Conservation (phyloP, 92 coral and sea anemone genomes). For the Palythoa grandis region DNA sequence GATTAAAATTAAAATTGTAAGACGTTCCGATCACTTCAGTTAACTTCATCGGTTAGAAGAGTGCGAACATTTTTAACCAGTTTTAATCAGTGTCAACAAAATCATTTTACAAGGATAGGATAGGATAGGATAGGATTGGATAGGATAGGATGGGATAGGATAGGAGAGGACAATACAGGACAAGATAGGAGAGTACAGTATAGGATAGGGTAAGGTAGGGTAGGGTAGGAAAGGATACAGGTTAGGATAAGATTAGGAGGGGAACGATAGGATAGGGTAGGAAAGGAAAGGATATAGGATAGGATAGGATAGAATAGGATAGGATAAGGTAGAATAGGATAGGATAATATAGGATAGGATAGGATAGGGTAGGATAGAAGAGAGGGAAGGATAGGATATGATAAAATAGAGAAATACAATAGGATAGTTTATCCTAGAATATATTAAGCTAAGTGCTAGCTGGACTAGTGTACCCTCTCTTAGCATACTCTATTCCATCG, state of each 20-base stretch:
- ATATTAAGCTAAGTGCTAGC: neutral
- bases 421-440: neutral
- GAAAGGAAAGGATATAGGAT: neutral
- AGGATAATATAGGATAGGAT: neutral
- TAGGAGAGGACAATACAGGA: neutral
- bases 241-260: too few species aligned
- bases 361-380: neutral
- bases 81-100: too few species aligned
- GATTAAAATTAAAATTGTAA: neutral
- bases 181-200: neutral
- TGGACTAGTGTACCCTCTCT: too few species aligned
- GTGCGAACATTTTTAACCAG: too few species aligned
- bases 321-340: neutral
- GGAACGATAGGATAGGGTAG: too few species aligned
- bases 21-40: neutral
- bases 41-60: neutral
- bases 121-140: neutral
- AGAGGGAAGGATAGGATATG: neutral
- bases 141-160: neutral
- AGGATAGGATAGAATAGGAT: neutral
- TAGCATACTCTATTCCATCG: too few species aligned
- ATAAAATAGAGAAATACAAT: neutral
- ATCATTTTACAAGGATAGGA: neutral
- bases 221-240: too few species aligned
- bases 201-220: neutral